Evolutionary conservation across 2,888 invertebrate species (phyloP), one percentile per base, ranked within the genome.

Genomic region (Pseudococcus jackbeardsleyi): DNA sequence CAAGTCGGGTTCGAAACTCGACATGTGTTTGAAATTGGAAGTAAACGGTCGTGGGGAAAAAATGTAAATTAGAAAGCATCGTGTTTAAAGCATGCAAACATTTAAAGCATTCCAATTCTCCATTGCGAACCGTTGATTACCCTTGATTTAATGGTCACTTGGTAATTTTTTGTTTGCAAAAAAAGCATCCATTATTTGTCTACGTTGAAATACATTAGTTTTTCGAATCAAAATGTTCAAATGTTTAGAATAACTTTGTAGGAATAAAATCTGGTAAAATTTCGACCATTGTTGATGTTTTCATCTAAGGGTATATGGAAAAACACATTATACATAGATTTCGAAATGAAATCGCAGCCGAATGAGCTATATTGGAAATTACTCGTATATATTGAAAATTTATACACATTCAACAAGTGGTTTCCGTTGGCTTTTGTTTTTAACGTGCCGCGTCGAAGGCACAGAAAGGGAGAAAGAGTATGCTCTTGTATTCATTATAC

Each of bases 371-470:
- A 17, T 59, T 59, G 19, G 19, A 59, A 59, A 59, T 59, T 59
- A 59, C 19, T 59, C 59, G 59, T 59, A 59, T 19, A 59, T 59
- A 19, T 59, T 17, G 54, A 59, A 59, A 59, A 59, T 59, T 59
- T 59, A 59, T 59, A 59, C 59, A 59, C n/a, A 19, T 59, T 59
- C 59, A 59, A 59, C 59, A 59, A 59, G 59, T 59, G 59, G 59
- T 59, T 59, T 59, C 59, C 59, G 59, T 59, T 19, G 19, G 59
- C 59, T 59, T 54, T 59, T 59, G 59, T 59, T 59, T 59, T 59
- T 59, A 54, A 54, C 54, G 54, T 17, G 26, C 26, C 26, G 26
- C 26, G 26, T 33, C 26, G 26, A 46, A 12, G 2, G 6, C 12
- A 12, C 8, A 46, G 46, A 46, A 46, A 12, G 46, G 9, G 2